Evolutionary conservation across 1,140 invertebrate genomes (phyloP).

Genomic region (Cydia strobilella): DNA sequence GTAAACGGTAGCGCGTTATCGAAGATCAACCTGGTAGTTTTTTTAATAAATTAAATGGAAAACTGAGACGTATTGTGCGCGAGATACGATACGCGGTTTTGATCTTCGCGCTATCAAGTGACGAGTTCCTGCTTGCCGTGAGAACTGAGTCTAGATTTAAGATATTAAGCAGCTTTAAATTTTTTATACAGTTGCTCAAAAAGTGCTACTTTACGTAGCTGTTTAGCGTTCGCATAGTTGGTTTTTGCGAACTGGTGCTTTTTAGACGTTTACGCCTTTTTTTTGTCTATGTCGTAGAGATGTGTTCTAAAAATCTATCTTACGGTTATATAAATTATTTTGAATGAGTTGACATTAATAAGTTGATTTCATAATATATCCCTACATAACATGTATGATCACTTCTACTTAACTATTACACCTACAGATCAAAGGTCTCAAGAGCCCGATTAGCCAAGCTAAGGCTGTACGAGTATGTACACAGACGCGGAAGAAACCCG

Average conservation of each 20-base stretch:
- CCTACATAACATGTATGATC: neutral
- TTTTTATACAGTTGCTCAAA: too few relatives aligned
- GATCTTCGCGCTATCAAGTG: constrained; percentile 46
- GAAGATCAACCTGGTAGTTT: constrained; percentile 75
- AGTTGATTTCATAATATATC: too few relatives aligned
- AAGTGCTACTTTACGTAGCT: too few relatives aligned
- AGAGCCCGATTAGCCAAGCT: neutral
- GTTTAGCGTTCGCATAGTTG: too few relatives aligned
- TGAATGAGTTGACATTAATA: too few relatives aligned
- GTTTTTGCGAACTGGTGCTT: too few relatives aligned
- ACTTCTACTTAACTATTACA: neutral
- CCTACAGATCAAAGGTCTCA: neutral
- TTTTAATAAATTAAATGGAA: constrained; percentile 58
- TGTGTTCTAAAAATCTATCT: too few relatives aligned
- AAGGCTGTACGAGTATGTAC: neutral
- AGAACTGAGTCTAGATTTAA: constrained; percentile 33
- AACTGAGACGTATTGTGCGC: constrained; percentile 58
- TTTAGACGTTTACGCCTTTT: too few relatives aligned
- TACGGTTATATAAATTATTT: too few relatives aligned
- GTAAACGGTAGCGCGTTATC: constrained; percentile 77
- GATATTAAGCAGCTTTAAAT: too few relatives aligned
- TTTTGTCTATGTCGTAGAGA: too few relatives aligned
- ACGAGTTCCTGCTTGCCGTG: constrained; percentile 46
- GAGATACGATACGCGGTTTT: constrained; percentile 58
- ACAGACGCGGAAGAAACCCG: neutral